These are phyloP conservation scores for Cisticola juncidis DNA, from an alignment of 2,113 vertebrate species.

Conservation along the genomic window DNA sequence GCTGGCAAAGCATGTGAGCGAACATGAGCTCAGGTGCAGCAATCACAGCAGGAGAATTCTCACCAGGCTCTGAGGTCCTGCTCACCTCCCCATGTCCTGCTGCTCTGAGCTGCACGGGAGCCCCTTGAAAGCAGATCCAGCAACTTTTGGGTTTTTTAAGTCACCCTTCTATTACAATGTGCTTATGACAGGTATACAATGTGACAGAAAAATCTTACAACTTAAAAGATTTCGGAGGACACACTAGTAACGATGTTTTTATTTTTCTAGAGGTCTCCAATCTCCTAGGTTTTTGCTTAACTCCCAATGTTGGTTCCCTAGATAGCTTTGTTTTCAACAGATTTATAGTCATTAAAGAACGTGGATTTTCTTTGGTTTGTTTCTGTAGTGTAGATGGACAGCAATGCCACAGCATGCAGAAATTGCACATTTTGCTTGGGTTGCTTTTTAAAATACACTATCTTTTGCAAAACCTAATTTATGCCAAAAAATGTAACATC, in stretches of 20 bases:
- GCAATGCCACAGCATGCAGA: conserved; percentile 65
- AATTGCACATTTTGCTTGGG: conserved; percentile 75
- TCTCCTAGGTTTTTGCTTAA: neutral
- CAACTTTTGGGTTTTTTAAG: neutral
- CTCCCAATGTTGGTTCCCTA: neutral
- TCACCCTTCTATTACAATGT: neutral
- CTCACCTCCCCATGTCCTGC: accelerated
- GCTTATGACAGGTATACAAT: neutral
- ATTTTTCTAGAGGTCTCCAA: neutral
- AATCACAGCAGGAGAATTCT: accelerated
- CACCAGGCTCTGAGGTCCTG: neutral
- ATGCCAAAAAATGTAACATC: conserved; percentile 69
- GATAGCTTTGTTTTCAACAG: conserved; percentile 20
- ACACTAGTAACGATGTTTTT: neutral
- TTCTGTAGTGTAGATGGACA: conserved; percentile 51
- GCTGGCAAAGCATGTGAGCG: neutral
- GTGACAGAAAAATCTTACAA: neutral
- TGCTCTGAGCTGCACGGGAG: neutral
- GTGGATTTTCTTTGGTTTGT: conserved; percentile 27
- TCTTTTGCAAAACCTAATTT: conserved; percentile 70
- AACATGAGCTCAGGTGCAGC: neutral
- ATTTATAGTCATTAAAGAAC: conserved; percentile 7
- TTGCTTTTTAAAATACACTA: conserved; percentile 70
- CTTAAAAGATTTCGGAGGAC: neutral
- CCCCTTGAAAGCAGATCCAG: neutral